Percentiles rank a stretch among this genome's conserved stretches.
Evolutionary conservation across 2,113 vertebrate species (phyloP).

Genomic region (Cebus imitator): DNA sequence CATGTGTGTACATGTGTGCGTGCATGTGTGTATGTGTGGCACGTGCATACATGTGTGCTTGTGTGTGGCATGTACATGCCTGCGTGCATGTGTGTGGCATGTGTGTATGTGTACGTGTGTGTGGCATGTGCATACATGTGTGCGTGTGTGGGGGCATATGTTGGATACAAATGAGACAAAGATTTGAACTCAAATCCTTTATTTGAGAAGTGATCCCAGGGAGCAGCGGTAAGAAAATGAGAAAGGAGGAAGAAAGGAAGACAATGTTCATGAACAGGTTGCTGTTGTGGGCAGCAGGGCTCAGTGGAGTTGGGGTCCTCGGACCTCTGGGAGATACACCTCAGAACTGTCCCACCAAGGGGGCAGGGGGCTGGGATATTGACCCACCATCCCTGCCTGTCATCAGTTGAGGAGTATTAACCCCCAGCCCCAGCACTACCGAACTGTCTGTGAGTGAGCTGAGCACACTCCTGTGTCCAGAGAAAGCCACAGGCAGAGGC

Average conservation of each 20-base stretch:
- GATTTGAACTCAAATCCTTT: background rate
- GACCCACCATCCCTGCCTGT: background rate
- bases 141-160: no score
- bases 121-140: background rate
- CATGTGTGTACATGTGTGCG: no score
- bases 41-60: no score
- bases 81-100: background rate
- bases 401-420: background rate
- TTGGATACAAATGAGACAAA: no score
- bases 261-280: background rate
- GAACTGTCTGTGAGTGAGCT: background rate
- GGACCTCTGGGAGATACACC: background rate
- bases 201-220: background rate
- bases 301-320: background rate
- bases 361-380: background rate
- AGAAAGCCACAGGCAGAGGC: background rate
- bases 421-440: no score
- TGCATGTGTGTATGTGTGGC: fast-evolving
- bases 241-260: background rate
- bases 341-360: background rate
- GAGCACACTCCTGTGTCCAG: no score
- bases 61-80: no score
- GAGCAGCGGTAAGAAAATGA: background rate
- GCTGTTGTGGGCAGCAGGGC: background rate
- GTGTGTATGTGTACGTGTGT: no score